These are phyloP conservation scores for Tragopan temminckii DNA, from an alignment of 2,797 vertebrate genomes.

Conservation along the genomic window DNA sequence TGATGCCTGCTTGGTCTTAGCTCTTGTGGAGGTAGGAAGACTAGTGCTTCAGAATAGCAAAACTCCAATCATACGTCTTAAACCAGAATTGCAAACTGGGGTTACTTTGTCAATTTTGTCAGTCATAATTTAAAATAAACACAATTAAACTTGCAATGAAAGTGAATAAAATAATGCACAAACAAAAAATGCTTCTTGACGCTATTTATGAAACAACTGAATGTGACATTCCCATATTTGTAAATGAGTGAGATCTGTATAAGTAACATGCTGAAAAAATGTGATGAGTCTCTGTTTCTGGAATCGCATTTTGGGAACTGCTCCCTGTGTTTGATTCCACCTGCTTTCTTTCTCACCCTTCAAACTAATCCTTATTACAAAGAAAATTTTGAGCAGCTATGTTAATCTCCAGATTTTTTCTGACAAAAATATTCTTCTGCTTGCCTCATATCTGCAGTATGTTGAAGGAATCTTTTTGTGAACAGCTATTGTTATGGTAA, in stretches of 20 bases:
- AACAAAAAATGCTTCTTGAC: no score
- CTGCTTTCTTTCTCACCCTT: conserved; percentile 1
- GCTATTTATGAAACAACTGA: no score
- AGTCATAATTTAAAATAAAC: no score
- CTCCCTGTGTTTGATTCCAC: conserved; percentile 17
- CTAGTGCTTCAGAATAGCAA: not conserved
- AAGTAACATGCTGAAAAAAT: no score
- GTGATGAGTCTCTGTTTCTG: not conserved
- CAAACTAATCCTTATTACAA: not conserved
- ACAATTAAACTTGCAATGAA: no score
- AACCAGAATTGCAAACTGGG: not conserved
- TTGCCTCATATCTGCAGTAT: not conserved
- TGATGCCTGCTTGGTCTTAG: not conserved
- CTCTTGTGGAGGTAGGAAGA: not conserved
- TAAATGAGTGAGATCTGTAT: no score
- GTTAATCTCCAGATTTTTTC: not conserved
- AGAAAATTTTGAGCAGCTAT: not conserved
- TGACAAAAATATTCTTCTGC: not conserved
- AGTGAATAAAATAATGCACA: no score
- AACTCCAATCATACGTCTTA: not conserved
- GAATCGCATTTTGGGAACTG: not conserved
- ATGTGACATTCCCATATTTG: no score
- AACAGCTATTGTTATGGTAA: conserved; percentile 67
- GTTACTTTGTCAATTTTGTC: not conserved
- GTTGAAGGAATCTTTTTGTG: conserved; percentile 36